A percentile compares a stretch with the other conserved stretches of the same genome.
Conservation (phyloP, 2,113 vertebrate genomes). For the Agapornis roseicollis region DNA sequence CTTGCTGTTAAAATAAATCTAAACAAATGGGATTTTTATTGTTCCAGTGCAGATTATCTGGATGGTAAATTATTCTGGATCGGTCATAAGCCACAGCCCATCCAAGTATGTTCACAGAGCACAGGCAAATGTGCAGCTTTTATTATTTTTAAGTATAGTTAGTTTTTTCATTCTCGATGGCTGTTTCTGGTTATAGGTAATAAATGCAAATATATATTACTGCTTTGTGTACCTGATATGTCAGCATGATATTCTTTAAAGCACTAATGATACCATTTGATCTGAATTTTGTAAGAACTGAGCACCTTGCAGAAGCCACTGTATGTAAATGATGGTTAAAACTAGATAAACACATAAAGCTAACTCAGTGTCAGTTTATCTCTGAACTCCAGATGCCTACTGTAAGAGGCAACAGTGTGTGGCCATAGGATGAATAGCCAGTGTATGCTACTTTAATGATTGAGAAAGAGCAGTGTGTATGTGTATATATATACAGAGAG, state of each 20-base stretch:
- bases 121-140: neutral
- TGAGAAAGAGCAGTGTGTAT: neutral
- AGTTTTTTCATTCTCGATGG: neutral
- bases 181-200: neutral
- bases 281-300: conserved; percentile 36
- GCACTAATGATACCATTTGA: neutral
- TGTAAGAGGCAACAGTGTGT: neutral
- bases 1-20: conserved; percentile 49
- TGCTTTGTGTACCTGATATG: neutral
- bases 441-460: neutral
- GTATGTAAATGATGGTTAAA: neutral
- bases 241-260: neutral
- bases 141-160: conserved; percentile 37
- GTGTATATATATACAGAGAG: neutral
- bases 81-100: conserved; percentile 17
- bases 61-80: conserved; percentile 46
- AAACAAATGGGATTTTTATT: conserved; percentile 57
- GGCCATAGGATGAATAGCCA: neutral
- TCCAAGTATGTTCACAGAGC: neutral
- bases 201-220: neutral
- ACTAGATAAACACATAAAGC: neutral
- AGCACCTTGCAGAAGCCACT: neutral
- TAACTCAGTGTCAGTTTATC: neutral
- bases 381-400: neutral
- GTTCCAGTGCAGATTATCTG: conserved; percentile 29